These are phyloP conservation scores for Dendrocopos noguchii DNA, from an alignment of 2,113 vertebrate genomes.

Conservation along the genomic window DNA sequence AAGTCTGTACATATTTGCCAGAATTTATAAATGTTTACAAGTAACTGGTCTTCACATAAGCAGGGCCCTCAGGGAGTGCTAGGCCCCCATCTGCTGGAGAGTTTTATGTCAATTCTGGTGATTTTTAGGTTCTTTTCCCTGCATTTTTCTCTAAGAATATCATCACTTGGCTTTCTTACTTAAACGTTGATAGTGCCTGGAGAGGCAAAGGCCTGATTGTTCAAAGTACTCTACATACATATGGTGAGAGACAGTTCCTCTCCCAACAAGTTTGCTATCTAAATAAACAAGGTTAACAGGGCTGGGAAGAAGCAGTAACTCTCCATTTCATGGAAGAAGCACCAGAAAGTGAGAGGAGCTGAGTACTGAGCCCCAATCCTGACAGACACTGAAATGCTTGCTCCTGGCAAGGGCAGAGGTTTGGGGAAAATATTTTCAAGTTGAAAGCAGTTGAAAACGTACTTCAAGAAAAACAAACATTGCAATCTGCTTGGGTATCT, in stretches of 20 bases:
- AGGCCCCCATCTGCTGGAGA: slow-evolving; percentile 74
- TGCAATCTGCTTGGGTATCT: slow-evolving; percentile 46
- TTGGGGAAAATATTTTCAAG: slow-evolving; percentile 58
- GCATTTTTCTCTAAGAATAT: slow-evolving; percentile 63
- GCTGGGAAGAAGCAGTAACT: slow-evolving; percentile 44
- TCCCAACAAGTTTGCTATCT: slow-evolving; percentile 58
- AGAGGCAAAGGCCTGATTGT: slow-evolving; percentile 61
- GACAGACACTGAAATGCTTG: slow-evolving; percentile 14
- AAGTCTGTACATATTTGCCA: slow-evolving; percentile 68
- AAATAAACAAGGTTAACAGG: slow-evolving; percentile 59
- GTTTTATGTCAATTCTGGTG: slow-evolving; percentile 72
- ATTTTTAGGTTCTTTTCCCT: slow-evolving; percentile 61
- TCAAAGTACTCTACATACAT: slow-evolving; percentile 45
- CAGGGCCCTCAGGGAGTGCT: slow-evolving; percentile 69
- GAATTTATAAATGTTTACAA: slow-evolving; percentile 73
- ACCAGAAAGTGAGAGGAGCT: slow-evolving; percentile 38
- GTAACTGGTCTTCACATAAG: slow-evolving; percentile 67
- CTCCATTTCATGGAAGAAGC: slow-evolving; percentile 21
- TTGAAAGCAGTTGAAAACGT: slow-evolving; percentile 54
- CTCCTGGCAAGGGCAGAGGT: slow-evolving; percentile 59
- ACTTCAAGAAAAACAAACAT: slow-evolving; percentile 55
- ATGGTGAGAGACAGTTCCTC: slow-evolving; percentile 65
- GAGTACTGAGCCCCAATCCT: slow-evolving; percentile 34
- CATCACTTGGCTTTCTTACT: slow-evolving; percentile 61
- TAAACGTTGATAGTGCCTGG: slow-evolving; percentile 58